These are phyloP conservation scores for Tribolium castaneum DNA, from an alignment of 1,140 invertebrate genomes.

Conservation along the genomic window DNA sequence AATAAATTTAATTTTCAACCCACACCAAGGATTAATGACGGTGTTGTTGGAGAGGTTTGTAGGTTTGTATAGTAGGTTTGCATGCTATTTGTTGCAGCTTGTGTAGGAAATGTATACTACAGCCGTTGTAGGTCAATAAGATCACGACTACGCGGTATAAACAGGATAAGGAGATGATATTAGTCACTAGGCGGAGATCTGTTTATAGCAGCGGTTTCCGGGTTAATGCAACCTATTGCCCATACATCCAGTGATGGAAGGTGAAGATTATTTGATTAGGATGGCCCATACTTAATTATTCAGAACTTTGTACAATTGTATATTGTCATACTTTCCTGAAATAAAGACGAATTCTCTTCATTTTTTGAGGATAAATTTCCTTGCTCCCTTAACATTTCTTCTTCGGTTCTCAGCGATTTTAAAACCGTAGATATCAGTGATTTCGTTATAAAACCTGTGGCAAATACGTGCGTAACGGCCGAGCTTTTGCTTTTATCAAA, in stretches of 20 bases:
- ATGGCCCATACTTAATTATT: too few relatives aligned
- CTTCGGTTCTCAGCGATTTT: too few relatives aligned
- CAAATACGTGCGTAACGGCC: too few relatives aligned
- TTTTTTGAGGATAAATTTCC: too few relatives aligned
- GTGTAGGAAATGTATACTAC: conserved; percentile 6
- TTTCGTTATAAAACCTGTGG: too few relatives aligned
- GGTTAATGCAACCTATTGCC: neutral
- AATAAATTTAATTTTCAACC: conserved; percentile 2
- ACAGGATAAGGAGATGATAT: conserved; percentile 11
- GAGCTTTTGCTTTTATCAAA: too few relatives aligned
- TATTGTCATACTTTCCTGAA: too few relatives aligned
- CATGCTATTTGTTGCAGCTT: conserved; percentile 12
- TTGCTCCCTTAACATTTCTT: too few relatives aligned
- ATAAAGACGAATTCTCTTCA: too few relatives aligned
- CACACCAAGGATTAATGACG: neutral
- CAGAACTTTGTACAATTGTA: too few relatives aligned
- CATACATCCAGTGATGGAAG: neutral
- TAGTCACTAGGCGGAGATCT: neutral
- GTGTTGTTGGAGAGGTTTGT: conserved; percentile 2
- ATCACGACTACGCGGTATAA: conserved; percentile 8
- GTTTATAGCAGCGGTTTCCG: neutral
- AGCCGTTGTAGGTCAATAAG: conserved; percentile 13
- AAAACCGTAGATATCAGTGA: too few relatives aligned
- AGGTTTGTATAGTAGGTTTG: conserved; percentile 27
- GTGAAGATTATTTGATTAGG: neutral